These are phyloP conservation scores for Pogoniulus pusillus DNA, from an alignment of 2,797 vertebrate genomes.

Conservation along the genomic window DNA sequence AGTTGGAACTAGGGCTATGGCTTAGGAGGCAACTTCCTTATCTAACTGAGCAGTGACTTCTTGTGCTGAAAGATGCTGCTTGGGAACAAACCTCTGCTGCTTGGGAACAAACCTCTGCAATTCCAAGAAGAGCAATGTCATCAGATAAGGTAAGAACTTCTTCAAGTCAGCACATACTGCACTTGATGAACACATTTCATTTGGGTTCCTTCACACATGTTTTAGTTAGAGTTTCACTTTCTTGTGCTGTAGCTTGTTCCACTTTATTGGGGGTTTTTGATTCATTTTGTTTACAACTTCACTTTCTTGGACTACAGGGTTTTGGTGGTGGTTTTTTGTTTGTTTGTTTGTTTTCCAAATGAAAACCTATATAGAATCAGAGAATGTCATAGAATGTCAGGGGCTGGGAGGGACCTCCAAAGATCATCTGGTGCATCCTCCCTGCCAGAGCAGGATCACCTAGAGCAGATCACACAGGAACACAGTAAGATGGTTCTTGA, in stretches of 20 bases:
- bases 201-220: neutral
- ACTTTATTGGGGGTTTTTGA: neutral
- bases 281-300: neutral
- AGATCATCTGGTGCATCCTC: too few relatives aligned
- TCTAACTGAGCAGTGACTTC: neutral
- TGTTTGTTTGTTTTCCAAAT: neutral
- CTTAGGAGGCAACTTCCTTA: conserved; percentile 8
- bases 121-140: neutral
- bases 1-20: neutral
- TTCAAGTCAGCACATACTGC: neutral
- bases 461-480: too few relatives aligned
- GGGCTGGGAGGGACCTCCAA: too few relatives aligned
- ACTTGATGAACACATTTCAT: neutral
- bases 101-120: neutral
- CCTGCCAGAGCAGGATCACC: too few relatives aligned
- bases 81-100: neutral
- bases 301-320: neutral
- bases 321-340: too few relatives aligned
- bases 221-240: neutral
- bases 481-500: too few relatives aligned
- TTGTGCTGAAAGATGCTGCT: neutral
- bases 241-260: rapidly evolving
- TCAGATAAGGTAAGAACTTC: neutral
- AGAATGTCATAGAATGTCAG: too few relatives aligned
- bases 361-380: too few relatives aligned